Base-by-base conservation (phyloP, 2,113 vertebrate species). In the Panurus biarmicus region DNA sequence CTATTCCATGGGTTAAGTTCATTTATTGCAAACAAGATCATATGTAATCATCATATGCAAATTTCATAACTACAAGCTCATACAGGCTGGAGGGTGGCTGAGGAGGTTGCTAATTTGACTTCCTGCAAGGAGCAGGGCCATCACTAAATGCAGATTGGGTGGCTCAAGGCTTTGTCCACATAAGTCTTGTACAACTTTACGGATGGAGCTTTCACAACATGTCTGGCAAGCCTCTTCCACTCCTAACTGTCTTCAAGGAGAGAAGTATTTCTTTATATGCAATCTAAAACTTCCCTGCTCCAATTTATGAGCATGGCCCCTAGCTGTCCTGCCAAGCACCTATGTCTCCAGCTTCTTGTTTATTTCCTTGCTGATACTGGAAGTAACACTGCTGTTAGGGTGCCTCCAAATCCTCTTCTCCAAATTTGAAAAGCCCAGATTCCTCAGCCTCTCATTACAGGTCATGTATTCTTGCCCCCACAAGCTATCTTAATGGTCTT, bases 171-270 rank as follows among this genome's bases (percentile, higher is more conserved):
- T 87, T 82, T 60, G n/a, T 67, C 22, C 19, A 75, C n/a, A 3
- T 8, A 26, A 8, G 24, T 57, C 53, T 54, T 60, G 17, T 33
- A 76, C 47, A 91, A 58, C 31, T 54, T 53, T n/a, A 75, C 72
- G 44, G 35, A 81, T 0, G 1, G 26, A 87, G 40, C 11, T 87
- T 67, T 70, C n/a, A 87, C 0, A 1, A 87, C 0, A 1, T 33
- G 10, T 67, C 70, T 60, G n/a, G n/a, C 26, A 71, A 75, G 44
- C 14, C 57, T 74, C 44, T 87, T 89, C 61, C 1, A 1, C 38
- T 89, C 17, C 17, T 53, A 53, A 73, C 0, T 66, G 33, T 58
- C 25, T 8, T 61, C 29, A 36, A 65, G 35, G 28, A 84, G 5
- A 78, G 20, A 86, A 74, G 0, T 42, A 7, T 58, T 89, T 53